Evolutionary conservation across 2,888 invertebrate species (phyloP).

Genomic region (Chymomyza fuscimana): DNA sequence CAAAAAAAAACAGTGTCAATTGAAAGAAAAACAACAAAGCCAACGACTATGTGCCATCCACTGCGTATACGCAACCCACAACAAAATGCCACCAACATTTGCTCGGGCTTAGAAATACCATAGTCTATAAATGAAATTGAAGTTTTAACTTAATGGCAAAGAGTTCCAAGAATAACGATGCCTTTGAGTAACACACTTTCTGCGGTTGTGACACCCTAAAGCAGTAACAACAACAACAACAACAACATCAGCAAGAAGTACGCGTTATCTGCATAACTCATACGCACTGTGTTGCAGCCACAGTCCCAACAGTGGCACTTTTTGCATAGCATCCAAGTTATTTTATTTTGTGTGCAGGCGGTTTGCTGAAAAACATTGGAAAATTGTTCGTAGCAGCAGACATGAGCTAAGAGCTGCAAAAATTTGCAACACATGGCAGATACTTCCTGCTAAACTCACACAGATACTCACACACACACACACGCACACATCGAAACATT

Average conservation of each 20-base stretch:
- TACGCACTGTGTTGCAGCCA: constrained; percentile 48
- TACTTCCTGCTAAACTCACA: constrained; percentile 14
- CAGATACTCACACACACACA: constrained; percentile 1
- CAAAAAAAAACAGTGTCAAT: too few species aligned
- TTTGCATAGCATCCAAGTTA: constrained; percentile 5
- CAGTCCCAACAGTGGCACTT: constrained; percentile 13
- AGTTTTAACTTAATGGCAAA: constrained; percentile 14
- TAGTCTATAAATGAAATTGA: constrained; percentile 22
- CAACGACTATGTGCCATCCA: neutral
- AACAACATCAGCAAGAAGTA: constrained; percentile 7
- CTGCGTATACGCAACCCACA: neutral
- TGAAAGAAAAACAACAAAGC: neutral
- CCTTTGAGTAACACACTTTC: constrained; percentile 54
- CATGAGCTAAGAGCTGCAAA: constrained; percentile 35
- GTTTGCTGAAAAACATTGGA: neutral
- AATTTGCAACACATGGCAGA: constrained; percentile 40
- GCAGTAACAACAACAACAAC: constrained; percentile 12
- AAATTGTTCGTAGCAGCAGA: constrained; percentile 7
- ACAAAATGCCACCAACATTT: neutral
- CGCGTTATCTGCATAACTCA: constrained; percentile 64
- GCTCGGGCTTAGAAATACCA: neutral
- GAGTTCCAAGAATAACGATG: constrained; percentile 45
- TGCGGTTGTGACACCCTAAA: constrained; percentile 32
- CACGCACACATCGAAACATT: neutral
- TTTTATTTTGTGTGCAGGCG: constrained; percentile 7